Evolutionary conservation across 2,797 vertebrate species (phyloP).

Genomic region (Sebastes kiyomatsui): DNA sequence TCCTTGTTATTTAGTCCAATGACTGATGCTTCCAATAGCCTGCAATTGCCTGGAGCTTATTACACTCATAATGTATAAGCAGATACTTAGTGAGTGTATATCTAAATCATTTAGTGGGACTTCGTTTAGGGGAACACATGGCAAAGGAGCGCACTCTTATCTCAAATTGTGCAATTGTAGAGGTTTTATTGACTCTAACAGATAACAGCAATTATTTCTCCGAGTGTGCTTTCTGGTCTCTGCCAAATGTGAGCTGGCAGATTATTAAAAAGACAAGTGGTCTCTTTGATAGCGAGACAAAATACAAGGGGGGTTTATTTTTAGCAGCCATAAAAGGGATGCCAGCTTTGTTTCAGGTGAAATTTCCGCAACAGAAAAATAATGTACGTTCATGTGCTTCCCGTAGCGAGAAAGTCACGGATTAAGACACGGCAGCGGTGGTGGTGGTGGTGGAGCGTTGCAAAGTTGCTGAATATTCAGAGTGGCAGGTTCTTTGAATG

Average conservation of each 20-base stretch:
- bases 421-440: conserved; percentile 39
- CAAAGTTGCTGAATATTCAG: conserved; percentile 72
- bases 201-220: conserved; percentile 84
- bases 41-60: conserved; percentile 70
- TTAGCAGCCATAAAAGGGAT: conserved; percentile 73
- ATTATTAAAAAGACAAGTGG: conserved; percentile 84
- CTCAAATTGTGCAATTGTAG: conserved; percentile 76
- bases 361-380: conserved; percentile 58
- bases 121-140: conserved; percentile 75
- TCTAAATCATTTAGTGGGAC: conserved; percentile 78
- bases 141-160: conserved; percentile 68
- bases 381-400: conserved; percentile 47
- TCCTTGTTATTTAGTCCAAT: conserved; percentile 69
- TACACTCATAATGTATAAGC: conserved; percentile 78
- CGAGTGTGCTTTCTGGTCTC: conserved; percentile 76
- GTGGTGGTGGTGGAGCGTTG: conserved; percentile 1
- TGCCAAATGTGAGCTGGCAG: conserved; percentile 84
- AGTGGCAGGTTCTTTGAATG: conserved; percentile 73
- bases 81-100: conserved; percentile 74
- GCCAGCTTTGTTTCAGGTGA: conserved; percentile 82
- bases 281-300: conserved; percentile 82
- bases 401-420: conserved; percentile 46
- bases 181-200: conserved; percentile 82
- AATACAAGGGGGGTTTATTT: conserved; percentile 80
- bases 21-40: conserved; percentile 71